A percentile compares a stretch with the other conserved stretches of the same genome.
Evolutionary conservation across 1,140 invertebrate species (phyloP).

Genomic region (Drosophila trapezifrons): DNA sequence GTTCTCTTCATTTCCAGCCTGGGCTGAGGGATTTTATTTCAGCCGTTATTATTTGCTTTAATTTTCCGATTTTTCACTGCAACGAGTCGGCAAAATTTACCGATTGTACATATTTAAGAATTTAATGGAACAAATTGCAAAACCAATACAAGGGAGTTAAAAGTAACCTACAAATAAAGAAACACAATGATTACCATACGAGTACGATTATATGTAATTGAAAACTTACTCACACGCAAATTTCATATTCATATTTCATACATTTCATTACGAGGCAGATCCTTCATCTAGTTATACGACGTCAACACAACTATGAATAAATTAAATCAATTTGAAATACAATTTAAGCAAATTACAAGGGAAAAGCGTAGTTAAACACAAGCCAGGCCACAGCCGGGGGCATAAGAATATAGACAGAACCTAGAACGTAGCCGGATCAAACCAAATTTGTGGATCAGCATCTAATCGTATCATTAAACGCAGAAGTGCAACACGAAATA

Average conservation of each 20-base stretch:
- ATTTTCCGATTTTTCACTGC: conserved; percentile 11
- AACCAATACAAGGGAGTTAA: conserved; percentile 81
- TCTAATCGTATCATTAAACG: conserved; percentile 54
- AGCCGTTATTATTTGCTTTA: conserved; percentile 2
- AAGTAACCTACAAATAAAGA: conserved; percentile 55
- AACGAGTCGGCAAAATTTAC: conserved; percentile 52
- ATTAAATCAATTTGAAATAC: conserved; percentile 64
- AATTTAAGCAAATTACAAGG: conserved; percentile 76
- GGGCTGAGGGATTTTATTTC: conserved; percentile 35
- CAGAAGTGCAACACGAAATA: conserved; percentile 26
- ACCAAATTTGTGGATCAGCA: conserved; percentile 54
- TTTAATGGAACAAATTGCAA: conserved; percentile 81
- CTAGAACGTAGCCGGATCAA: conserved; percentile 37
- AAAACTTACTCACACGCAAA: conserved; percentile 67
- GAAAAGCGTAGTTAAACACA: conserved; percentile 63
- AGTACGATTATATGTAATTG: conserved; percentile 50
- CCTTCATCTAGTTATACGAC: conserved; percentile 58
- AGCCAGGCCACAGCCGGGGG: conserved; percentile 7
- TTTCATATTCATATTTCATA: conserved; percentile 74
- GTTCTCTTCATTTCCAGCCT: conserved; percentile 50
- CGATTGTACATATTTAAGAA: conserved; percentile 68
- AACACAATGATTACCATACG: conserved; percentile 30
- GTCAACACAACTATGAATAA: conserved; percentile 42
- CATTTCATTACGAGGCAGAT: conserved; percentile 56
- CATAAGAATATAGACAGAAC: conserved; percentile 25